Evolutionary conservation across 2,797 vertebrate species (phyloP).

Genomic region (Peromyscus melanophrys): DNA sequence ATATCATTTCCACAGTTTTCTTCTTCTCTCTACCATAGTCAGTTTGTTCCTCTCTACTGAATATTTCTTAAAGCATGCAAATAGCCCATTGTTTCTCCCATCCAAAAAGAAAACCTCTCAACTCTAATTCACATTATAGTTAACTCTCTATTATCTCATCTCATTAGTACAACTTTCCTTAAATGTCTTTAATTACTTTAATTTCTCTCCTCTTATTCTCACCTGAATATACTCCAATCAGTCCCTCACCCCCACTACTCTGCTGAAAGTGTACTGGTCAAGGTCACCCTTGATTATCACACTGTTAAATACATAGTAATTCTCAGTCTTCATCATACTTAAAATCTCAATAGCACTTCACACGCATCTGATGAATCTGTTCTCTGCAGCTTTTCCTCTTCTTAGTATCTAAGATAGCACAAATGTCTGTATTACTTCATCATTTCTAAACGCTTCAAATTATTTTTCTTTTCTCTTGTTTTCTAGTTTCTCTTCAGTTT

Average conservation of each 20-base stretch:
- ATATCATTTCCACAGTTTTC: background rate
- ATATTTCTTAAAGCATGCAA: background rate
- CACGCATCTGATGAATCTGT: background rate
- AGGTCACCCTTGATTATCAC: conserved; percentile 56
- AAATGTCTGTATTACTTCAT: background rate
- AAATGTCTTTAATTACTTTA: conserved; percentile 41
- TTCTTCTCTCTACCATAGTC: background rate
- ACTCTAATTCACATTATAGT: conserved; percentile 48
- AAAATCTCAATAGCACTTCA: conserved; percentile 61
- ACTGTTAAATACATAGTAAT: conserved; percentile 13
- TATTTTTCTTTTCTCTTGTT: background rate
- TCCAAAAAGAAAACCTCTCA: background rate
- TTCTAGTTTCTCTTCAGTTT: background rate
- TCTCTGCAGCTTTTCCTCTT: conserved; percentile 15
- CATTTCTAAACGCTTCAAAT: background rate
- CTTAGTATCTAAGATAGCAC: background rate
- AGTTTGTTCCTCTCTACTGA: background rate
- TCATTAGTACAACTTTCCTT: conserved; percentile 22
- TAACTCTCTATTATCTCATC: conserved; percentile 51
- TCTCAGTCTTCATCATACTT: conserved; percentile 41
- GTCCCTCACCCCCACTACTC: background rate
- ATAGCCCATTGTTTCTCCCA: conserved; percentile 33
- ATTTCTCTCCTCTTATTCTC: conserved; percentile 45
- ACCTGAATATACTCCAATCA: conserved; percentile 45
- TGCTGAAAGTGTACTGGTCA: conserved; percentile 37